These are phyloP conservation scores for Muscicapa striata DNA, from an alignment of 2,797 vertebrate species.

Conservation along the genomic window DNA sequence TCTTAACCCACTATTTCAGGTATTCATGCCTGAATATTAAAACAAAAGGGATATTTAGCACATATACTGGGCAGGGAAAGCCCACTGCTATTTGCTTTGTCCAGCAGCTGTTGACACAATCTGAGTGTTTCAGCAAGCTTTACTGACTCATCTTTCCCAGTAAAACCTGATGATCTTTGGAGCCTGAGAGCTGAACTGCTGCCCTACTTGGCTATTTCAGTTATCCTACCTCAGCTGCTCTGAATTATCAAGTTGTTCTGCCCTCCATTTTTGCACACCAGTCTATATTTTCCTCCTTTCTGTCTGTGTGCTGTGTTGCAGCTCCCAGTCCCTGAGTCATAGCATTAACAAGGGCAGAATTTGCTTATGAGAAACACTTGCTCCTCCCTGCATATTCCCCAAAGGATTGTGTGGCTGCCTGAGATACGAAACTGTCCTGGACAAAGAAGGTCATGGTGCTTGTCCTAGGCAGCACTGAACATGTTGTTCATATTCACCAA, in stretches of 20 bases:
- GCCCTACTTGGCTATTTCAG: not conserved
- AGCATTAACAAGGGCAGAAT: not conserved
- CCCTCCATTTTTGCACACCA: not conserved
- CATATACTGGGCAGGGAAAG: not conserved
- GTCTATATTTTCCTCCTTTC: not conserved
- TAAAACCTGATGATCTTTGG: not conserved
- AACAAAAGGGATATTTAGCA: not conserved
- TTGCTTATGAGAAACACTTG: not conserved
- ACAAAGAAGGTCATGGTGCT: constrained; percentile 6
- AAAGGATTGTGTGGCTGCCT: not conserved
- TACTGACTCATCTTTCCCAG: not conserved
- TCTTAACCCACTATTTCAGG: not conserved
- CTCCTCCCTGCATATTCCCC: not conserved
- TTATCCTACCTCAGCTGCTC: not conserved
- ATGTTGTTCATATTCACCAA: constrained; percentile 14
- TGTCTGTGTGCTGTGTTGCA: not conserved
- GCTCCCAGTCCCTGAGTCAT: not conserved
- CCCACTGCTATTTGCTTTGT: not conserved
- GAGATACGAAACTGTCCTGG: not conserved
- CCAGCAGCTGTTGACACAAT: not conserved
- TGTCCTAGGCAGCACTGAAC: constrained; percentile 22
- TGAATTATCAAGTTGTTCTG: not conserved
- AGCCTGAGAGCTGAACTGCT: not conserved
- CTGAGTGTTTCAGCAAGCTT: not conserved
- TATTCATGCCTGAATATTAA: not conserved